Evolutionary conservation across 2,888 invertebrate species (phyloP).

Genomic region (Griposia aprilina): DNA sequence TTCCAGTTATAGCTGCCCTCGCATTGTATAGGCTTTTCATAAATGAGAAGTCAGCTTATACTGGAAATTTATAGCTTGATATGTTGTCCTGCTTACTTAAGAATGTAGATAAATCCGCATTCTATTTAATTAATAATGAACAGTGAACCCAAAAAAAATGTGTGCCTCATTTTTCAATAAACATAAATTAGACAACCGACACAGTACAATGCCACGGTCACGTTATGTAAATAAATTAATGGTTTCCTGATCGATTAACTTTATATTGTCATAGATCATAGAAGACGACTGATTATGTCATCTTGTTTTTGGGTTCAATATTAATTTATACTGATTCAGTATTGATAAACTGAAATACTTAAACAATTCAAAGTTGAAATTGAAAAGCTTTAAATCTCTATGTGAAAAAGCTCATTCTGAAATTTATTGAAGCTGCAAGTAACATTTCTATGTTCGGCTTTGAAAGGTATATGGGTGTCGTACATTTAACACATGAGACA

Average conservation of each 20-base stretch:
- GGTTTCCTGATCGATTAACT: conserved; percentile 23
- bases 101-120: neutral
- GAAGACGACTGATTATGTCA: neutral
- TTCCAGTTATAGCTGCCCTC: too few relatives aligned
- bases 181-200: conserved; percentile 19
- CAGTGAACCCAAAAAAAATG: neutral
- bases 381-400: neutral
- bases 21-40: too few relatives aligned
- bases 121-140: neutral
- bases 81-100: too few relatives aligned
- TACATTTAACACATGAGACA: neutral
- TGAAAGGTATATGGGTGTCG: neutral
- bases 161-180: conserved; percentile 8
- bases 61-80: too few relatives aligned
- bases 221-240: conserved; percentile 3
- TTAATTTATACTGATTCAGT: neutral
- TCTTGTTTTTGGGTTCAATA: neutral
- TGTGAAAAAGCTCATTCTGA: neutral
- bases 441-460: neutral
- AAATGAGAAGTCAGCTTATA: too few relatives aligned
- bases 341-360: neutral
- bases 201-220: conserved; percentile 30
- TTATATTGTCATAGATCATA: neutral
- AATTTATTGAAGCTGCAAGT: neutral
- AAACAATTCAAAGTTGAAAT: neutral